These are phyloP conservation scores for Noctua janthina DNA, from an alignment of 2,888 invertebrate genomes.

Conservation along the genomic window DNA sequence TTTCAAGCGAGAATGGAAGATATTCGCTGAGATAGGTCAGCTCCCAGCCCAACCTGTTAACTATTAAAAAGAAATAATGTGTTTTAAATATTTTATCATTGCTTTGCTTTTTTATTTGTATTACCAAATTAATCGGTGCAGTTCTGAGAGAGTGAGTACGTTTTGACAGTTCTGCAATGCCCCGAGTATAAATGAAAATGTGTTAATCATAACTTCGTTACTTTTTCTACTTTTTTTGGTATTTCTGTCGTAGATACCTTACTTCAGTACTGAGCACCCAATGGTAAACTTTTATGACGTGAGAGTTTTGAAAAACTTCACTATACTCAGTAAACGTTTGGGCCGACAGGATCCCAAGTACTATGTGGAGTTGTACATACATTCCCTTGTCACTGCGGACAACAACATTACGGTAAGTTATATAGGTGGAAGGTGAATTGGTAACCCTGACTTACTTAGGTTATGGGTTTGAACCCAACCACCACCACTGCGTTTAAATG, in stretches of 20 bases:
- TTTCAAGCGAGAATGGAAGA: too few relatives aligned
- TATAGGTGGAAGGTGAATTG: neutral
- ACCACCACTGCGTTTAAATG: too few relatives aligned
- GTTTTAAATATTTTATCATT: too few relatives aligned
- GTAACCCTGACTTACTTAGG: too few relatives aligned
- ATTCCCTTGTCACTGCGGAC: neutral
- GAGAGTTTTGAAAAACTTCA: slow-evolving; percentile 5
- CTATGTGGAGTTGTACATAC: slow-evolving; percentile 27
- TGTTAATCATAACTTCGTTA: neutral
- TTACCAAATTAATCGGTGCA: neutral
- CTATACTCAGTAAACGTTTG: slow-evolving; percentile 14
- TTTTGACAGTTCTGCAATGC: neutral
- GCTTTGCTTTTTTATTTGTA: neutral
- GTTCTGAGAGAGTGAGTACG: slow-evolving; percentile 12
- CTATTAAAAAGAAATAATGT: too few relatives aligned
- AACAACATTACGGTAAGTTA: slow-evolving; percentile 7
- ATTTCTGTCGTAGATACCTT: slow-evolving; percentile 32
- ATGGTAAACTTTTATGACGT: slow-evolving; percentile 6
- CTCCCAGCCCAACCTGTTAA: neutral
- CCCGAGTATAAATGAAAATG: too few relatives aligned
- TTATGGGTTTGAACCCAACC: too few relatives aligned
- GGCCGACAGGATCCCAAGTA: slow-evolving; percentile 39
- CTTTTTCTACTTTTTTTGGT: neutral
- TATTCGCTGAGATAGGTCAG: too few relatives aligned
- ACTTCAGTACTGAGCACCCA: slow-evolving; percentile 44